These are phyloP conservation scores for Charina bottae DNA, from an alignment of 2,113 vertebrate genomes.

Conservation along the genomic window DNA sequence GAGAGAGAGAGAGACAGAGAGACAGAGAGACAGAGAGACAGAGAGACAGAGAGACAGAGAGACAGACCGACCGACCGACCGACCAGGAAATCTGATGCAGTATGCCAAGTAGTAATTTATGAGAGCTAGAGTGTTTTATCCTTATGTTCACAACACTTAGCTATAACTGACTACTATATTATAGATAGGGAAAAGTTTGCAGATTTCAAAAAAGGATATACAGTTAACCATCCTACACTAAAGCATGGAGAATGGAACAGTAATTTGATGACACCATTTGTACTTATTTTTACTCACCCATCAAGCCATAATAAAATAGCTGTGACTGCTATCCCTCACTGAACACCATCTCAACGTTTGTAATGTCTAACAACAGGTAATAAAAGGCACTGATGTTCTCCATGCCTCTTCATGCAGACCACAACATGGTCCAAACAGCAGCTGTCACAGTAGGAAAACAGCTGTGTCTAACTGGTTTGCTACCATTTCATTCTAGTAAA, in stretches of 20 bases:
- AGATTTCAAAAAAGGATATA: background rate
- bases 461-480: background rate
- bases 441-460: background rate
- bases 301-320: background rate
- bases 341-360: background rate
- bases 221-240: background rate
- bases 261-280: background rate
- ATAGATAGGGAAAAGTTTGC: background rate
- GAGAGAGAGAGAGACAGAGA: no score
- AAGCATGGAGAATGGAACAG: background rate
- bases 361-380: background rate
- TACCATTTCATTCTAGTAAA: background rate
- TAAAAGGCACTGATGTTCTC: background rate
- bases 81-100: background rate
- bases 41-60: no score
- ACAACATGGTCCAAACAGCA: background rate
- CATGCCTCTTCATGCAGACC: background rate
- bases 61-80: no score
- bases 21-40: no score
- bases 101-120: background rate
- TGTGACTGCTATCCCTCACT: background rate
- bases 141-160: background rate
- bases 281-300: background rate
- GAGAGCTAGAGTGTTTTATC: background rate
- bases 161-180: background rate